Evolutionary conservation across 1,140 invertebrate genomes (phyloP).

Genomic region (Diorhabda sublineata): DNA sequence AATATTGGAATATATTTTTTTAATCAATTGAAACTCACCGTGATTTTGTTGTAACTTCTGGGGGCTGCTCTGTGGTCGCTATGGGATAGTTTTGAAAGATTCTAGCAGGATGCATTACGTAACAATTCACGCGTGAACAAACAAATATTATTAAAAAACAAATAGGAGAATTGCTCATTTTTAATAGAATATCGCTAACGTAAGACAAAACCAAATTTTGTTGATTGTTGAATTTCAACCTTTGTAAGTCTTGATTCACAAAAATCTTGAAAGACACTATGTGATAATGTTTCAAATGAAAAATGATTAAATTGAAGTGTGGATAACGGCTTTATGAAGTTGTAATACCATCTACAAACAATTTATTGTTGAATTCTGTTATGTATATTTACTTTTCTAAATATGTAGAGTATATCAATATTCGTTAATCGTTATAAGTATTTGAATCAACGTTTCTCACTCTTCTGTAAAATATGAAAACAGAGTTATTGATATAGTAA

Average conservation of each 20-base stretch:
- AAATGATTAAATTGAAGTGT: slow-evolving; percentile 20
- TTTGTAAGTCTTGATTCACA: background rate
- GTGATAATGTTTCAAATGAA: slow-evolving; percentile 1
- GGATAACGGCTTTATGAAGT: slow-evolving; percentile 36
- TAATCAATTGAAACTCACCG: slow-evolving; percentile 6
- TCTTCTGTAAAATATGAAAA: no score
- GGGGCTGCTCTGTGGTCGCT: slow-evolving; percentile 10
- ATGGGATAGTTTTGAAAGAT: slow-evolving; percentile 11
- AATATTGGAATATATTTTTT: background rate
- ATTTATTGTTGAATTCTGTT: background rate
- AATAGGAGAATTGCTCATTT: slow-evolving; percentile 4
- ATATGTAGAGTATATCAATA: background rate
- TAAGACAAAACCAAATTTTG: no score
- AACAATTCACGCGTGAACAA: slow-evolving; percentile 4
- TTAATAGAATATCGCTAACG: background rate
- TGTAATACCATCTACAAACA: background rate
- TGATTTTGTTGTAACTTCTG: slow-evolving; percentile 9
- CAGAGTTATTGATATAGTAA: no score
- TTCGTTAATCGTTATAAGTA: background rate
- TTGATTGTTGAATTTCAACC: no score
- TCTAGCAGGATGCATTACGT: slow-evolving; percentile 4
- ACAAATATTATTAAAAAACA: slow-evolving; percentile 6
- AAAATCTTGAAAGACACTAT: slow-evolving; percentile 24
- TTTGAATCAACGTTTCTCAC: no score
- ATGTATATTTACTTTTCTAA: slow-evolving; percentile 10